These are phyloP conservation scores for Brachionus sp. DNA, from an alignment of 1,140 invertebrate genomes.

Conservation along the genomic window DNA sequence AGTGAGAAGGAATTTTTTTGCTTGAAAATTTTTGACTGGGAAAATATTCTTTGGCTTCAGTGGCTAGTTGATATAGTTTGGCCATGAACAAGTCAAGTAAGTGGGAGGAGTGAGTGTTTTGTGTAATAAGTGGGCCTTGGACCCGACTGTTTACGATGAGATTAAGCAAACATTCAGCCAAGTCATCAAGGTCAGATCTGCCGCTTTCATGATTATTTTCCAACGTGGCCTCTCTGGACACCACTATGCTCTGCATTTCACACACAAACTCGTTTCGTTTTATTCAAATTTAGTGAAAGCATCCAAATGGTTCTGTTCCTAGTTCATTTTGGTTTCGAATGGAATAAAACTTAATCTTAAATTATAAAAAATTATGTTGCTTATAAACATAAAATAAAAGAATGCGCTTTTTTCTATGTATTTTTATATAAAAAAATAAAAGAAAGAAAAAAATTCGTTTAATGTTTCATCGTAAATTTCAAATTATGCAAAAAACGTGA, in stretches of 20 bases:
- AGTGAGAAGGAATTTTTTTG: background rate
- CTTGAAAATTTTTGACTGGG: background rate
- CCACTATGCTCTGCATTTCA: background rate
- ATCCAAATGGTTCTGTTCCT: background rate
- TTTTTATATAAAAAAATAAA: background rate
- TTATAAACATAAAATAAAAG: slow-evolving; percentile 29
- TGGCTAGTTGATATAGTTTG: background rate
- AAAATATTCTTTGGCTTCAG: slow-evolving; percentile 1
- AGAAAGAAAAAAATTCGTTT: background rate
- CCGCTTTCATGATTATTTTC: background rate
- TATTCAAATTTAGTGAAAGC: background rate
- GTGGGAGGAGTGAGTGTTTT: background rate
- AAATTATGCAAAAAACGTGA: slow-evolving; percentile 26
- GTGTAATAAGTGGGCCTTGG: too few species aligned
- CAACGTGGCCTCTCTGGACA: background rate
- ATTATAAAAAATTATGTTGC: slow-evolving; percentile 22
- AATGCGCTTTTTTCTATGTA: background rate
- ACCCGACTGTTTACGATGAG: slow-evolving; percentile 14
- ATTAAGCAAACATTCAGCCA: background rate
- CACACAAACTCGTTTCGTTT: slow-evolving; percentile 1
- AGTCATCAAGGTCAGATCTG: background rate
- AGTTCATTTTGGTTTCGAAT: slow-evolving; percentile 26
- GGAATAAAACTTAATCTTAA: slow-evolving; percentile 1
- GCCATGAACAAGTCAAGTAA: background rate
- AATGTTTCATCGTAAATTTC: slow-evolving; percentile 8